A percentile compares a stretch with the other conserved stretches of the same genome.
Evolutionary conservation across 2,888 invertebrate species (phyloP).

Genomic region (Machimus atricapillus): DNA sequence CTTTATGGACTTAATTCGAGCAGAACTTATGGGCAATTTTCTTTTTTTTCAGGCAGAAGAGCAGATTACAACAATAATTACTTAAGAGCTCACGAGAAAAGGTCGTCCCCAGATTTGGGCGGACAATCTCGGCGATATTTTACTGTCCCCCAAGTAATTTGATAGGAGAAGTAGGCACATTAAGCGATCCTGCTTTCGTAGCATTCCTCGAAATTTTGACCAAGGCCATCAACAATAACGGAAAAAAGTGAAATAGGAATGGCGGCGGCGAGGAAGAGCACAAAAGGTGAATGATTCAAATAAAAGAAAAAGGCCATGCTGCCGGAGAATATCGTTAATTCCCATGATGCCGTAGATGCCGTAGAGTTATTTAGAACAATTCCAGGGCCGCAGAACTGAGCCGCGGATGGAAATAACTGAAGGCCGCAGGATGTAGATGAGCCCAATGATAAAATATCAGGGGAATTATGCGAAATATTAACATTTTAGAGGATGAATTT

Average conservation of each 20-base stretch:
- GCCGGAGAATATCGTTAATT: not conserved
- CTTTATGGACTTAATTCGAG: not conserved
- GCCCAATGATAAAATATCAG: not conserved
- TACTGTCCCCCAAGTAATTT: conserved; percentile 3
- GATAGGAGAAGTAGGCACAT: not conserved
- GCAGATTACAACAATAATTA: conserved; percentile 18
- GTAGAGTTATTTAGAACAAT: conserved; percentile 20
- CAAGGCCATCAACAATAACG: conserved; percentile 15
- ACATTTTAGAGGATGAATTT: conserved; percentile 14
- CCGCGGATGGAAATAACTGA: not conserved
- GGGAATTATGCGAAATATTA: conserved; percentile 1
- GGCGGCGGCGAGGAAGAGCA: not conserved
- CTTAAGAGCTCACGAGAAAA: conserved; percentile 4
- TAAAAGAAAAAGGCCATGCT: not conserved
- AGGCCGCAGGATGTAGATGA: not conserved
- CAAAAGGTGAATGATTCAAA: not conserved
- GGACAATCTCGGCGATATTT: not conserved
- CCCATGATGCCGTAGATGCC: not conserved
- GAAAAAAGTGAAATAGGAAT: not conserved
- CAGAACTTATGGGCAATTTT: conserved; percentile 8
- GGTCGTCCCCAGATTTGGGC: not conserved
- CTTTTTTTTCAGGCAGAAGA: not conserved
- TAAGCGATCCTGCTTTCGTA: not conserved
- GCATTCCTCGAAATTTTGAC: not conserved
- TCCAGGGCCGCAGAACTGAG: not conserved